These are phyloP conservation scores for Plutella xylostella DNA, from an alignment of 2,888 invertebrate species.

Conservation along the genomic window DNA sequence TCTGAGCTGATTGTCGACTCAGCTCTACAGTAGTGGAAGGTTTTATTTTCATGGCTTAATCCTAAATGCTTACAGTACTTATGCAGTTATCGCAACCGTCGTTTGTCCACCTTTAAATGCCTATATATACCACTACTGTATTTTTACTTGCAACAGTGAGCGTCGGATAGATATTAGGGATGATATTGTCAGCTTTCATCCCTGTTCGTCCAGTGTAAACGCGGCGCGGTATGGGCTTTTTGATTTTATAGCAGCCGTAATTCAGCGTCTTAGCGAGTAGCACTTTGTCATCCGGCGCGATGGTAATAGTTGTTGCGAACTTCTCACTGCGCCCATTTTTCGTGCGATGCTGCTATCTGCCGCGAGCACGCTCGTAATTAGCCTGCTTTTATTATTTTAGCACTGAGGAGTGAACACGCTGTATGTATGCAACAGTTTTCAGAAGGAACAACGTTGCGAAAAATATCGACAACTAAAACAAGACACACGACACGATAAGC, in stretches of 20 bases:
- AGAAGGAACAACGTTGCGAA: no score
- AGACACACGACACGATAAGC: no score
- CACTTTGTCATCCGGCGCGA: slow-evolving; percentile 33
- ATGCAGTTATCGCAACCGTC: neutral
- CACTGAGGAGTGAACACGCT: no score
- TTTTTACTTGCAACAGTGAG: neutral
- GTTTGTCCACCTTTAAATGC: neutral
- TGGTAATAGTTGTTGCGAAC: slow-evolving; percentile 21
- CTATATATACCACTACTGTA: neutral
- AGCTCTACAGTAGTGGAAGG: neutral
- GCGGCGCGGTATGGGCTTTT: slow-evolving; percentile 21
- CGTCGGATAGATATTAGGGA: neutral
- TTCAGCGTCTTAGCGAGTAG: slow-evolving; percentile 34
- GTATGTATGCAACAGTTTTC: no score
- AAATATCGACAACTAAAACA: no score
- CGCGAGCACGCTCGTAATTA: no score
- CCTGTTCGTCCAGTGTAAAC: slow-evolving; percentile 11
- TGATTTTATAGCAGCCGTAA: slow-evolving; percentile 48
- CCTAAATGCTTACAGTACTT: neutral
- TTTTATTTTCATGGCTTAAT: neutral
- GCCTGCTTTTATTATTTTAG: no score
- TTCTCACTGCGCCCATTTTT: slow-evolving; percentile 8
- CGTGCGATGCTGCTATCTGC: no score
- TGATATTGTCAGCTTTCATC: neutral
- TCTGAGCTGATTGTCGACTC: no score